phyloP scores from a whole-genome alignment of 2,888 invertebrate species.

The Drosophila buzzatii region DNA sequence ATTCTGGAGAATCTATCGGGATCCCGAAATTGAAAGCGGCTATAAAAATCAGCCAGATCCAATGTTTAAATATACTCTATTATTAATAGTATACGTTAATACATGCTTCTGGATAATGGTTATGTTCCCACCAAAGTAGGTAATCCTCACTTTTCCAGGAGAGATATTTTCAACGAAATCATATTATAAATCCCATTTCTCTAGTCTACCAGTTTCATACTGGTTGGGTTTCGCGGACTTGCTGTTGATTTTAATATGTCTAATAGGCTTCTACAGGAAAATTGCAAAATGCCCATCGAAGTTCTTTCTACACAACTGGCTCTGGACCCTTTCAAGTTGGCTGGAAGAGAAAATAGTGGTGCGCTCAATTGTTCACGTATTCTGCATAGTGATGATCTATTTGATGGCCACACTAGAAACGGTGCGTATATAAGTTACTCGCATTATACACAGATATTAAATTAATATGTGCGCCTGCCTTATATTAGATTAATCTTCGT shows the following conservation, averaged over 20 bases:
- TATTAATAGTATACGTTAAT: constrained; percentile 87
- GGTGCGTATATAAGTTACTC: constrained; percentile 26
- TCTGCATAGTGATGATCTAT: constrained; percentile 89
- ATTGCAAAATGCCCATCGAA: constrained; percentile 11
- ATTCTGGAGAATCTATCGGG: constrained; percentile 88
- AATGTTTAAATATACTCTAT: constrained; percentile 92
- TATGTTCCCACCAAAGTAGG: constrained; percentile 26
- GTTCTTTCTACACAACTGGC: constrained; percentile 14
- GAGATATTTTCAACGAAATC: too few species aligned
- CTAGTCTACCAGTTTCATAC: constrained; percentile 16
- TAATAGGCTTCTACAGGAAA: constrained; percentile 33
- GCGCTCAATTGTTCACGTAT: constrained; percentile 76
- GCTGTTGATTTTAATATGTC: constrained; percentile 5
- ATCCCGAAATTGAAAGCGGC: constrained; percentile 89
- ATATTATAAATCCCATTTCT: background rate
- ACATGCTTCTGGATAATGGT: constrained; percentile 87
- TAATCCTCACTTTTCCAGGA: background rate
- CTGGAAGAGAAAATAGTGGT: constrained; percentile 22
- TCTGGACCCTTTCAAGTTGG: constrained; percentile 7
- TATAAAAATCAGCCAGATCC: constrained; percentile 92
- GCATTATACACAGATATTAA: background rate
- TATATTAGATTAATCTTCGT: background rate
- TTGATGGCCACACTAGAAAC: constrained; percentile 78
- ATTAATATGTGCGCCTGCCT: background rate
- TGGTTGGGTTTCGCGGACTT: constrained; percentile 82